A percentile compares a stretch with the other conserved stretches of the same genome.
These are phyloP conservation scores for Sardina pilchardus DNA, from an alignment of 2,113 vertebrate species.

Conservation along the genomic window DNA sequence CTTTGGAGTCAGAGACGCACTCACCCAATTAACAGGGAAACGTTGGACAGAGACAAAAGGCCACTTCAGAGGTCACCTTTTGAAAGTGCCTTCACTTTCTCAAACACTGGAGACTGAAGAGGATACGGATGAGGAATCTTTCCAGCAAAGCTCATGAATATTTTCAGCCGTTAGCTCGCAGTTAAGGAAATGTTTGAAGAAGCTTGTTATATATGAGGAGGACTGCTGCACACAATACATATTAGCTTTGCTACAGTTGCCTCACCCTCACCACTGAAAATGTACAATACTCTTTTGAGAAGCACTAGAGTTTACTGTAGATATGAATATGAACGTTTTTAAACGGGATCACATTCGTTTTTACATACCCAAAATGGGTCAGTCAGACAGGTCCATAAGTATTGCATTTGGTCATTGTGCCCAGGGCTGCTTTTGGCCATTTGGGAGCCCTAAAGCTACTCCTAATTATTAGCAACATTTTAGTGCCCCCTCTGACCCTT, in stretches of 20 bases:
- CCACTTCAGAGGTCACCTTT: background rate
- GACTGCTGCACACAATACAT: background rate
- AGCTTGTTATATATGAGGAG: background rate
- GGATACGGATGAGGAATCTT: background rate
- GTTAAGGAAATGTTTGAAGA: background rate
- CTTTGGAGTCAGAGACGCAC: background rate
- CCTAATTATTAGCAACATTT: too few species aligned
- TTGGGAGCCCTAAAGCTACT: too few species aligned
- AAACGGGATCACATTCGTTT: too few species aligned
- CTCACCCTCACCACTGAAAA: too few species aligned
- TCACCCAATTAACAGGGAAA: background rate
- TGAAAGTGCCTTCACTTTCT: background rate
- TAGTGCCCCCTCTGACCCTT: too few species aligned
- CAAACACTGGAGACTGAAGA: background rate
- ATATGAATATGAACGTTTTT: too few species aligned
- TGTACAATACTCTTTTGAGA: too few species aligned
- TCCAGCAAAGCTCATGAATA: background rate
- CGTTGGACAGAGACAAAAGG: background rate
- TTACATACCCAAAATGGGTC: too few species aligned
- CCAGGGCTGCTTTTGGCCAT: too few species aligned
- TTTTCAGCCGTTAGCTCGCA: background rate
- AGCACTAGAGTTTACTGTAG: too few species aligned
- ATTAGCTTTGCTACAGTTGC: background rate
- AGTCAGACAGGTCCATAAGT: too few species aligned
- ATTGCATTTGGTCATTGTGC: too few species aligned